Percentiles rank a stretch among this genome's conserved stretches.
Conservation (phyloP, 2,888 invertebrate genomes). For the Cephus pygmeus region DNA sequence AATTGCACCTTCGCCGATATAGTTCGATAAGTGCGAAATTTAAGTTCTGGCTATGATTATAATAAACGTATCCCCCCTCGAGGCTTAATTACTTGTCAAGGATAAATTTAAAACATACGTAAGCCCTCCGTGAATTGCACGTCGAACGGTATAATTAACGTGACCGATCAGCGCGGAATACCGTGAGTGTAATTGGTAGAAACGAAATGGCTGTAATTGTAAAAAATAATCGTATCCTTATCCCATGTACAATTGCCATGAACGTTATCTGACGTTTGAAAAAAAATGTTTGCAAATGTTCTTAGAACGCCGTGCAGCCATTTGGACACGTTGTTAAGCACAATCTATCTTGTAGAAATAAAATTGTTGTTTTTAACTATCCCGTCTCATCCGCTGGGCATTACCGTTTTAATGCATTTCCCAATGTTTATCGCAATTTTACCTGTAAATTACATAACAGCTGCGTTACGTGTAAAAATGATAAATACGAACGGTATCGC, state of each 20-base stretch:
- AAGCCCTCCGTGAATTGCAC: not conserved
- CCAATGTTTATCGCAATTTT: not conserved
- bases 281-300: not conserved
- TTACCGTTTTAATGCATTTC: not conserved
- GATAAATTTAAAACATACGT: not conserved
- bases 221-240: not conserved
- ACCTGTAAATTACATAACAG: not conserved
- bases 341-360: not conserved
- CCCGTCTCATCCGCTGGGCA: not conserved
- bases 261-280: too few species aligned
- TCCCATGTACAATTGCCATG: not conserved
- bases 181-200: not conserved
- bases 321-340: not conserved
- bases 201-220: not conserved
- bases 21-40: not conserved
- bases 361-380: not conserved
- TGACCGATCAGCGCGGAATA: not conserved
- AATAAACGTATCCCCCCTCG: not conserved
- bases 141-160: not conserved
- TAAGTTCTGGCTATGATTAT: not conserved
- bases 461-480: not conserved
- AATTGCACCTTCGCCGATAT: not conserved
- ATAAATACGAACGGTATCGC: not conserved
- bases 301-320: not conserved
- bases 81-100: not conserved